Base-by-base conservation (phyloP, 2,888 invertebrate genomes). In the Drosophila maculinotata region DNA sequence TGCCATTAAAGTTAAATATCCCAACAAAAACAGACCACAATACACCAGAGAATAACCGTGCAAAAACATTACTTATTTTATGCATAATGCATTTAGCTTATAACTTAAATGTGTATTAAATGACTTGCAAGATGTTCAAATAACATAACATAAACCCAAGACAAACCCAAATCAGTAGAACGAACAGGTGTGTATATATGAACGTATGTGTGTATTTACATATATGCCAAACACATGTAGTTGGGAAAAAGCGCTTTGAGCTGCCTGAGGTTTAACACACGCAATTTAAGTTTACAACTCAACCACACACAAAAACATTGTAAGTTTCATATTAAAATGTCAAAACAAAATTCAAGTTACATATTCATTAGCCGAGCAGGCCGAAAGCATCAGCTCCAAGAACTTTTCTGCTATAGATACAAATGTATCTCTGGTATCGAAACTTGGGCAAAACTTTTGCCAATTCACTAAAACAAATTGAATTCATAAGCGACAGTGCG, bases 321-420 rank as follows among this genome's bases (percentile, higher is more conserved):
- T 42, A 38, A 39, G 28, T 48, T 48, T 47, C 38, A 36, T 72
- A 66, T 58, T 53, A 56, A 77, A 64, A 69, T 69, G 74, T 73
- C 78, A 76, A 77, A 80, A 56, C 41, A 66, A 49, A 53, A 49
- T 59, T 58, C 35, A 76, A 72, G 52, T 79, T 76, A 47, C 54
- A 53, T 33, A 69, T 64, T 72, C 66, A 77, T 80, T 74, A 66
- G 62, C 64, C 28, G 33, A 60, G 31, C 47, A 51, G 17, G 17
- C 20, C 45, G 20, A 20, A 30, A 26, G 53, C 28, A 26, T 12
- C 2, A 8, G 1, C 33, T 33, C n/a, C n/a, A 25, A 48, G 9
- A 62, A 39, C 48, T 48, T 48, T 33, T 0, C 15, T 9, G 36
- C 25, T n/a, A 7, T n/a, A 17, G 36, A 60, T 38, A 44, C 25